Base-by-base conservation (phyloP, 1,140 invertebrate genomes). In the Colletes latitarsis region DNA sequence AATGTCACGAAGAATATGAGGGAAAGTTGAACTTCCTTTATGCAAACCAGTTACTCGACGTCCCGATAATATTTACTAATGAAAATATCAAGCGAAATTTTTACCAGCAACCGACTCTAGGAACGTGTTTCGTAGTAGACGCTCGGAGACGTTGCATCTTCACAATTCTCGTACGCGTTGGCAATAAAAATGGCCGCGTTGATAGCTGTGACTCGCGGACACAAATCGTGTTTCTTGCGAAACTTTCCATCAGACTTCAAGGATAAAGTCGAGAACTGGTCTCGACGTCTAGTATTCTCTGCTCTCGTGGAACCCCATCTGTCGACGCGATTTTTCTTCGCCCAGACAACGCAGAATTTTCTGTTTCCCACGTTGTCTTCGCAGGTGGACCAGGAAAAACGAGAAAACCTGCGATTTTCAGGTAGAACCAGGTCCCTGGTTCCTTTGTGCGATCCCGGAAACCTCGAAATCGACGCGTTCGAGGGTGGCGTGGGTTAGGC, bases 171-270 rank as follows among this genome's bases (percentile, higher is more conserved):
- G 55, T 14, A 15, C 58, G n/a, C 30, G 12, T 17, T 14, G 14
- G 4, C 6, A 53, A 75, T 41, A 12, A 70, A 66, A 70, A 49
- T 77, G n/a, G 4, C 57, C 53, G 53, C n/a, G 63, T 17, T 21
- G 41, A 49, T 70, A 39, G 68, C 68, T n/a, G 57, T 8, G 2
- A n/a, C 49, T 78, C 55, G 39, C 6, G 19, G 58, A 63, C 43
- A 67, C 41, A 1, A 72, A 72, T 52, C 68, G 46, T 14, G 57
- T 63, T 63, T 72, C 76, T 72, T 72, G 49, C 69, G 76, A 72
- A 72, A 72, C 58, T 43, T 21, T 19, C 75, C 75, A 71, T 77
- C 58, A n/a, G 3, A n/a, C 49, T 73, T 64, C 77, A 66, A 79
- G 77, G 77, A 73, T 64, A 57, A 19, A n/a, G 6, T 55, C 9